These are phyloP conservation scores for Myioborus melanocephalus DNA, from an alignment of 2,797 vertebrate genomes.

Conservation along the genomic window DNA sequence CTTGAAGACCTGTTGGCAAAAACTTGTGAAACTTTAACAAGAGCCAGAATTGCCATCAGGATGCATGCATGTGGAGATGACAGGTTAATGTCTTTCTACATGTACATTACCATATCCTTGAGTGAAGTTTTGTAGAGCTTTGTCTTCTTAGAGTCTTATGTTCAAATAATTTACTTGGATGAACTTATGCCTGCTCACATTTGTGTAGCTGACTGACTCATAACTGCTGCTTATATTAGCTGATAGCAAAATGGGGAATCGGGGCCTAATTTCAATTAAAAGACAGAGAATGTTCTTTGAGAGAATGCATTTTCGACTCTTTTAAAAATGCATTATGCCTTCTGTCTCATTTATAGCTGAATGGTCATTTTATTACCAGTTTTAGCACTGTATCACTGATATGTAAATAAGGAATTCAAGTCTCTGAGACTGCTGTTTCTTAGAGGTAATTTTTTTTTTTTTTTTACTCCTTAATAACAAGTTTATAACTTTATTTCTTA, in stretches of 20 bases:
- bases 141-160: not conserved
- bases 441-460: not conserved
- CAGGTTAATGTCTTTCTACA: not conserved
- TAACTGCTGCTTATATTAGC: not conserved
- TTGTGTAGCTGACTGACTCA: not conserved
- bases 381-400: not conserved
- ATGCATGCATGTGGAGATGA: not conserved
- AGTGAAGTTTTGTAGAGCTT: slow-evolving; percentile 1
- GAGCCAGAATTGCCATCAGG: not conserved
- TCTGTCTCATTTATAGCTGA: slow-evolving; percentile 1
- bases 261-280: not conserved
- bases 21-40: not conserved
- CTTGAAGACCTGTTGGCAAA: not conserved
- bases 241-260: not conserved
- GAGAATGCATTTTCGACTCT: not conserved
- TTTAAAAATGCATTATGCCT: not conserved
- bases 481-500: not conserved
- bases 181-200: not conserved
- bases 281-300: not conserved
- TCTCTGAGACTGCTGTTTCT: not conserved
- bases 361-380: not conserved
- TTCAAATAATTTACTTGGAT: not conserved
- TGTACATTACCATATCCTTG: not conserved
- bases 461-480: not conserved
- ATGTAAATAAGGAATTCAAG: not conserved